A percentile compares a stretch with the other conserved stretches of the same genome.
Evolutionary conservation across 1,140 invertebrate genomes (phyloP).

Genomic region (Agrilus planipennis): DNA sequence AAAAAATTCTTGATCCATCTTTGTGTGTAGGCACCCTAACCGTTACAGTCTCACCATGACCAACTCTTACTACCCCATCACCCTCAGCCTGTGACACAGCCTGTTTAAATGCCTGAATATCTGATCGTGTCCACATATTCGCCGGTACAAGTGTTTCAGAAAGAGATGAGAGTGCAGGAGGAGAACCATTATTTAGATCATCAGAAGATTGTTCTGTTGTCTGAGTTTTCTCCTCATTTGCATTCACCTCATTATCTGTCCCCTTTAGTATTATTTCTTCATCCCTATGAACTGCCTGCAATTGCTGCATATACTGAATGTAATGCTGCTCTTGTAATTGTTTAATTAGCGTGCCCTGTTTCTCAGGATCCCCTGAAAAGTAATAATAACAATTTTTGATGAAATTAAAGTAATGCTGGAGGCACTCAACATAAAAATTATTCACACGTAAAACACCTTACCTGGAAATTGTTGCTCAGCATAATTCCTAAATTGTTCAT

Average conservation of each 20-base stretch:
- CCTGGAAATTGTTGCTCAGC: slow-evolving; percentile 93
- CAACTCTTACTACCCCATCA: slow-evolving; percentile 90
- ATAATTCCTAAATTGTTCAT: slow-evolving; percentile 83
- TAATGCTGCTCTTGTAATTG: slow-evolving; percentile 97
- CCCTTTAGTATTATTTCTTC: slow-evolving; percentile 10
- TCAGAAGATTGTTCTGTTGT: too few species aligned
- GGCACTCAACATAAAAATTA: too few species aligned
- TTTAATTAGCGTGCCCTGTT: slow-evolving; percentile 84
- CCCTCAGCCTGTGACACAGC: slow-evolving; percentile 78
- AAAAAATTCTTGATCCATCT: slow-evolving; percentile 89
- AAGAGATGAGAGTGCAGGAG: too few species aligned
- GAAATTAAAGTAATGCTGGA: slow-evolving; percentile 2
- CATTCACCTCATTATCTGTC: too few species aligned
- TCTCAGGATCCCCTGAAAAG: slow-evolving; percentile 56
- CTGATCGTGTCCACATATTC: slow-evolving; percentile 89
- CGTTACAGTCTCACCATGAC: slow-evolving; percentile 95
- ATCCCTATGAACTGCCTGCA: slow-evolving; percentile 38
- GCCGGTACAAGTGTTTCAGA: slow-evolving; percentile 56
- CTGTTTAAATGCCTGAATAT: slow-evolving; percentile 86
- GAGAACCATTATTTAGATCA: too few species aligned
- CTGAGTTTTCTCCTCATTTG: slow-evolving; percentile 29
- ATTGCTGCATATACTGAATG: slow-evolving; percentile 92
- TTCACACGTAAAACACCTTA: too few species aligned
- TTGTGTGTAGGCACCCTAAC: slow-evolving; percentile 95
- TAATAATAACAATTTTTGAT: neutral